Conservation (phyloP, 2,797 vertebrate species). For the Amblyopsis hoosieri region DNA sequence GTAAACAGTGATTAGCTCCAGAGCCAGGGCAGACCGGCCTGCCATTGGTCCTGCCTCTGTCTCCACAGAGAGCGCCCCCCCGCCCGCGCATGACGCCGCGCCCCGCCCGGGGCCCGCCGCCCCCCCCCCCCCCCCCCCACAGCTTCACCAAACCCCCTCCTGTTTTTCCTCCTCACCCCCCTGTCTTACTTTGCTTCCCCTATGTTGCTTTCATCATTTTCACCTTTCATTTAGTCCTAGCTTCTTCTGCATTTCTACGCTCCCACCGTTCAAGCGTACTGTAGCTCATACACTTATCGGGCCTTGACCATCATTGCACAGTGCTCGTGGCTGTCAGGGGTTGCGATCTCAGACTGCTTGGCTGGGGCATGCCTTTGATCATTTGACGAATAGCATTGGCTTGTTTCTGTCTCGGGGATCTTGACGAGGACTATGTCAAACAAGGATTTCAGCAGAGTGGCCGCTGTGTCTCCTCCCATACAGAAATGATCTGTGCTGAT, state of each 20-base stretch:
- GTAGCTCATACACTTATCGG: conserved; percentile 39
- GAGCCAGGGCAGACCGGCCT: conserved; percentile 69
- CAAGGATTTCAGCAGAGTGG: conserved; percentile 59
- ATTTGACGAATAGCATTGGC: conserved; percentile 69
- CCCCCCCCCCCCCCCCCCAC: too few relatives aligned
- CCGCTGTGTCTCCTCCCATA: conserved; percentile 39
- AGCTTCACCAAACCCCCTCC: background rate
- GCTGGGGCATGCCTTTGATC: conserved; percentile 70
- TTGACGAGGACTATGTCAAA: conserved; percentile 68
- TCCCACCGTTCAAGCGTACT: conserved; percentile 42
- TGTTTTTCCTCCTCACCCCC: conserved; percentile 4
- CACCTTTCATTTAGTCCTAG: conserved; percentile 4
- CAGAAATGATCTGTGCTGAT: conserved; percentile 30
- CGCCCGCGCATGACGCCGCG: conserved; percentile 5
- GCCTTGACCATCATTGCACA: conserved; percentile 58
- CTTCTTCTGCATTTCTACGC: conserved; percentile 1
- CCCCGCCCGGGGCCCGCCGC: too few relatives aligned
- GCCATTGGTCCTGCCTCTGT: conserved; percentile 70
- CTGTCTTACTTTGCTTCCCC: conserved; percentile 2
- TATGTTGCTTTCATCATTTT: background rate
- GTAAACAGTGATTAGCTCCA: conserved; percentile 89
- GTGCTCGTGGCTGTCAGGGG: conserved; percentile 63
- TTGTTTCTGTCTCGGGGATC: conserved; percentile 71
- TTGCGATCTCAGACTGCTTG: conserved; percentile 56
- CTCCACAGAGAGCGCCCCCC: conserved; percentile 9